Percentiles rank a stretch among this genome's conserved stretches.
phyloP scores from a whole-genome alignment of 2,797 vertebrate species.

The Rhodeus uyekii region DNA sequence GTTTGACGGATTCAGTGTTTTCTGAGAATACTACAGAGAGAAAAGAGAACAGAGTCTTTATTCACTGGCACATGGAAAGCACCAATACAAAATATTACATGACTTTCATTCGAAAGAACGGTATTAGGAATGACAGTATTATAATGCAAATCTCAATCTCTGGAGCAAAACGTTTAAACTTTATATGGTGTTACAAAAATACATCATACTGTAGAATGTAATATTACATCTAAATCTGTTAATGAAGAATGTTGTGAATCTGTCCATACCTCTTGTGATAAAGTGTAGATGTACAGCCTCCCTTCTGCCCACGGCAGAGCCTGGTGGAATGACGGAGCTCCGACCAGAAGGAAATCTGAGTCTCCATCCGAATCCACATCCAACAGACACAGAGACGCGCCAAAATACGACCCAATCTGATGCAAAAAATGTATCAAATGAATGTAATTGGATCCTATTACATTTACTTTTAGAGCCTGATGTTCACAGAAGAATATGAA shows the following conservation, averaged over 20 bases:
- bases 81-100: background rate
- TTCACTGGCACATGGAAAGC: background rate
- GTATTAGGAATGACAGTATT: no score
- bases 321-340: conserved; percentile 76
- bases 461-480: background rate
- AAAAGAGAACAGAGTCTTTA: background rate
- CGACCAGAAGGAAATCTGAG: conserved; percentile 83
- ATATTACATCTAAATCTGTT: no score
- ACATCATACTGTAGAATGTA: no score
- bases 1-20: conserved; percentile 47
- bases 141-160: no score
- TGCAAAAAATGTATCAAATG: background rate
- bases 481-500: background rate
- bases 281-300: conserved; percentile 73
- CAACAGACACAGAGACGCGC: conserved; percentile 78
- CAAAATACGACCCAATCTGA: conserved; percentile 88
- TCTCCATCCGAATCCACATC: conserved; percentile 76
- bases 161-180: no score
- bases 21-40: conserved; percentile 31
- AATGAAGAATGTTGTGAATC: background rate
- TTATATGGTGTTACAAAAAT: no score
- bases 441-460: background rate
- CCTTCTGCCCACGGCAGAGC: conserved; percentile 74
- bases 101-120: no score
- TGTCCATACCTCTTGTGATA: conserved; percentile 65